Base-by-base conservation (phyloP, 1,140 invertebrate genomes). In the Oryctes rhinoceros region DNA sequence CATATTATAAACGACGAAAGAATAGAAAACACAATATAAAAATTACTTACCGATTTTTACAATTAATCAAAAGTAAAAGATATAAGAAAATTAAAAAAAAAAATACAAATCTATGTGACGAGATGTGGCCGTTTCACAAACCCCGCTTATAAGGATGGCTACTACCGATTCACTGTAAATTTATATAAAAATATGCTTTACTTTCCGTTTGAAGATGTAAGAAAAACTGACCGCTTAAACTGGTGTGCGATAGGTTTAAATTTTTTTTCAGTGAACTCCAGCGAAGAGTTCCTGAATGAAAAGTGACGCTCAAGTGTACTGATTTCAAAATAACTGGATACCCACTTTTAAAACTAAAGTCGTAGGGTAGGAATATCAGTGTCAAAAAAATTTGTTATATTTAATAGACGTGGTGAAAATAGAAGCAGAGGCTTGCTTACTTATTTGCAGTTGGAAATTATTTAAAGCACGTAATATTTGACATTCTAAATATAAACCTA, bases 401-500 rank as follows among this genome's bases (percentile, higher is more conserved):
- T 24, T 20, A 67, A 67, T 67, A 67, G 18, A 67, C 24, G 10
- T 24, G 78, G 77, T 82, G 53, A 77, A 76, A 74, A 81, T 81
- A 62, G 80, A 76, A 80, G 81, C 78, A 76, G n/a, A n/a, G 81
- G 20, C 20, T 15, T 13, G 30, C n/a, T 67, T 62, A 15, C 53
- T 62, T 62, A 20, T 13, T 76, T 82, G 81, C 81, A 82, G 44
- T 79, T 83, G 81, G 81, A 83, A 85, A 84, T 67, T 85, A 82
- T 83, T 81, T 81, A 84, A 87, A 80, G 83, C 84, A 83, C 82
- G 83, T 83, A 86, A 86, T 84, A 86, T 85, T 83, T 85, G 84
- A 86, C 81, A 83, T 86, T 53, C 86, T 86, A 87, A 87, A 87
- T 86, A 87, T 87, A 87, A 75, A 71, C 75, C 83, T 79, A 84